Evolutionary conservation across 2,888 invertebrate species (phyloP).

Genomic region (Monochamus alternatus): DNA sequence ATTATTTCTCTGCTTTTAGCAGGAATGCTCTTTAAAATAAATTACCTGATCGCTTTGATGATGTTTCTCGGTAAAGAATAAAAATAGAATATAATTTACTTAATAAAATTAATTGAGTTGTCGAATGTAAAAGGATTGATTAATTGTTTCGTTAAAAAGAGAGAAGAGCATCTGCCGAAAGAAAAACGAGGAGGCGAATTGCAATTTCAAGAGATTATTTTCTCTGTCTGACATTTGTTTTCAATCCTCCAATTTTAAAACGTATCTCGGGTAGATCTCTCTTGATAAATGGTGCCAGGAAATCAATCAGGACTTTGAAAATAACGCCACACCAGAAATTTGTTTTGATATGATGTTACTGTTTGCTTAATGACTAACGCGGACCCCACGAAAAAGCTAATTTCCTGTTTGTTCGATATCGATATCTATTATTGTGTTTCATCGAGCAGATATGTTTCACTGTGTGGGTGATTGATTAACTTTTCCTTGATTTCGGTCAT

Average conservation of each 20-base stretch:
- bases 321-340: background rate
- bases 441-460: background rate
- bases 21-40: too few species aligned
- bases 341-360: background rate
- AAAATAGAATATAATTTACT: background rate
- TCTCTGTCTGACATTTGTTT: slow-evolving; percentile 4
- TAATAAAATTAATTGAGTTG: background rate
- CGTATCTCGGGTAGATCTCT: background rate
- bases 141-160: background rate
- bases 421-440: background rate
- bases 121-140: background rate
- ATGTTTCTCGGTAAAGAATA: too few species aligned
- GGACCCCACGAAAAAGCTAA: background rate
- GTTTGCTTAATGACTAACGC: background rate
- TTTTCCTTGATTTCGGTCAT: slow-evolving; percentile 1
- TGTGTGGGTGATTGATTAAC: background rate
- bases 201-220: background rate
- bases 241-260: slow-evolving; percentile 1
- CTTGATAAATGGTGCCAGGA: slow-evolving; percentile 8
- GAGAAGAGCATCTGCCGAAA: background rate
- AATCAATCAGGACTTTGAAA: background rate
- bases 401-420: slow-evolving; percentile 3
- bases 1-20: too few species aligned
- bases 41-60: too few species aligned
- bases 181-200: background rate